phyloP scores from a whole-genome alignment of 2,113 vertebrate species.

The Passer montanus region DNA sequence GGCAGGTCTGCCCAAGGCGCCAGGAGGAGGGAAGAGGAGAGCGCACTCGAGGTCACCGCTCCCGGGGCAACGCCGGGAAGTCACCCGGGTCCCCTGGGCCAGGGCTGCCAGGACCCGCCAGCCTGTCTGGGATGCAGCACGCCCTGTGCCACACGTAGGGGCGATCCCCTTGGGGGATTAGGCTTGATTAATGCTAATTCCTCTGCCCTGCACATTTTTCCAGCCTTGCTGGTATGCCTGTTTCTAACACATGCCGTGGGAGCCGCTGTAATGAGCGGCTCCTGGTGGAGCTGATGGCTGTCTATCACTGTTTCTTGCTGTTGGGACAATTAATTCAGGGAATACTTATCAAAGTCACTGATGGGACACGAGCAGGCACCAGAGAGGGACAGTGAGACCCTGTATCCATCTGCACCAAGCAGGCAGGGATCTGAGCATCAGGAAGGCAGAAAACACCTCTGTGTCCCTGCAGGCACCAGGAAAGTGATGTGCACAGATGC shows the following conservation, averaged over 20 bases:
- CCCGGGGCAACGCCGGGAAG: background rate
- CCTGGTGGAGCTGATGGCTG: background rate
- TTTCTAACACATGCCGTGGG: background rate
- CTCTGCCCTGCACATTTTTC: background rate
- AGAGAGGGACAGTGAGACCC: background rate
- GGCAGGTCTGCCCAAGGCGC: background rate
- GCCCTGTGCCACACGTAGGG: background rate
- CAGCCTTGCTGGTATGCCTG: background rate
- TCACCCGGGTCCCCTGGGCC: background rate
- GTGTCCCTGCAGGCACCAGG: background rate
- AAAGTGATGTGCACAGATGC: background rate
- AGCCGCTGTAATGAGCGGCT: background rate
- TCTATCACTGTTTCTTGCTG: background rate
- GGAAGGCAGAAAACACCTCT: background rate
- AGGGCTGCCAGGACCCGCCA: background rate
- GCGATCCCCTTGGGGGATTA: background rate
- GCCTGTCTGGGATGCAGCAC: background rate
- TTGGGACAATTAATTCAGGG: fast-evolving
- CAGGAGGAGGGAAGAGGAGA: background rate
- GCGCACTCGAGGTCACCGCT: background rate
- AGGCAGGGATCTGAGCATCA: background rate
- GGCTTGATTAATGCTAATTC: conserved; percentile 39
- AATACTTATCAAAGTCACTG: background rate
- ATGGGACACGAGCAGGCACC: background rate
- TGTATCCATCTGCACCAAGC: background rate